Evolutionary conservation across 1,140 invertebrate genomes (phyloP).

Genomic region (Nasonia giraulti): DNA sequence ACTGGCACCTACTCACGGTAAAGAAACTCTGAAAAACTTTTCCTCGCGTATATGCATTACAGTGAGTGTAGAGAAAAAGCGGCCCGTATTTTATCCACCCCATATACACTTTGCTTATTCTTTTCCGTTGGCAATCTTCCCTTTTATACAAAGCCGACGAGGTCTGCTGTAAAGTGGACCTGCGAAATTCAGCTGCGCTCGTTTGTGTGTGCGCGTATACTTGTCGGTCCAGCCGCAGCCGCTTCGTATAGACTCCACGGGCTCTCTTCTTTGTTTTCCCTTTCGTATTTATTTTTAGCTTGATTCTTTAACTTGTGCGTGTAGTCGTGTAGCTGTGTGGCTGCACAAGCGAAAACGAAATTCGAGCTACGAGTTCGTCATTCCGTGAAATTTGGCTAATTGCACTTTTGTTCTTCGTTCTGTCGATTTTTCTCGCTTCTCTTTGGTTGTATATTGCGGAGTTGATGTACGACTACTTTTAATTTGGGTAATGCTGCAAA

Average conservation of each 20-base stretch:
- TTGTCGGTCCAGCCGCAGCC: too few species aligned
- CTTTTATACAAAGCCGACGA: background rate
- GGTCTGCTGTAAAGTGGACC: background rate
- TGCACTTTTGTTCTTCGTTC: background rate
- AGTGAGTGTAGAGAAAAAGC: background rate
- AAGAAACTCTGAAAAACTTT: background rate
- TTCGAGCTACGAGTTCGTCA: conserved; percentile 3
- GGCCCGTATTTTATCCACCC: background rate
- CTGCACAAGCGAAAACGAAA: background rate
- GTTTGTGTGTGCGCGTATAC: background rate
- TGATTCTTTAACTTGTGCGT: background rate
- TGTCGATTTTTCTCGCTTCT: background rate
- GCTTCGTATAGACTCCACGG: background rate
- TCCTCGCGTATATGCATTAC: background rate
- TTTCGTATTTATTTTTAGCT: background rate
- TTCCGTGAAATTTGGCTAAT: background rate
- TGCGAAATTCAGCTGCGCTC: background rate
- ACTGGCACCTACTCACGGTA: background rate
- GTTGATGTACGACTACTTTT: background rate
- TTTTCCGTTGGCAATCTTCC: conserved; percentile 30
- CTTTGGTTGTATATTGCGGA: background rate
- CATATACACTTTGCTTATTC: background rate
- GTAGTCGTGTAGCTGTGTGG: background rate
- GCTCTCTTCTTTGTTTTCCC: background rate
- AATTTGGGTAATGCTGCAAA: too few species aligned